phyloP scores from a whole-genome alignment of 2,113 vertebrate genomes.

The Excalfactoria chinensis region DNA sequence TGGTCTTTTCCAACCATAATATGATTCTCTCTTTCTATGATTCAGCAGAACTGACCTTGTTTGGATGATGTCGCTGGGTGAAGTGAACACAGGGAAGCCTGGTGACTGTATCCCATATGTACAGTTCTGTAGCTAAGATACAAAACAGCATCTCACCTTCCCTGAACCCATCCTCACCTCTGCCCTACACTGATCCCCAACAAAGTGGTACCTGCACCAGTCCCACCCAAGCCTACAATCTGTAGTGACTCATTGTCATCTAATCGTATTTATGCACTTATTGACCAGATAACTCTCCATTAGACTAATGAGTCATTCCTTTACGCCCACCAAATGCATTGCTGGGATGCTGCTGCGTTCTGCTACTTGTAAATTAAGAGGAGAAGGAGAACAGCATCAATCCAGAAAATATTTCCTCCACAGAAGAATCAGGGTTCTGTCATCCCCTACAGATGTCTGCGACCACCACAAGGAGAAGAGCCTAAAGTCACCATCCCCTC shows the following conservation, averaged over 20 bases:
- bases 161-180: background rate
- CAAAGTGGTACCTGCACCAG: conserved; percentile 52
- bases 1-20: too few relatives aligned
- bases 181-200: conserved; percentile 17
- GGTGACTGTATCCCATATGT: background rate
- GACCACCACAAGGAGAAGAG: background rate
- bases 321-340: conserved; percentile 10
- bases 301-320: conserved; percentile 55
- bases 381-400: background rate
- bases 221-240: conserved; percentile 34
- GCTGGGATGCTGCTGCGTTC: conserved; percentile 39
- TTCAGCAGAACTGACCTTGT: background rate
- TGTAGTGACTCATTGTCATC: conserved; percentile 57
- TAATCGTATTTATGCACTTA: conserved; percentile 53
- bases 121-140: background rate
- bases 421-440: background rate
- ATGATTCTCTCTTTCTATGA: too few relatives aligned
- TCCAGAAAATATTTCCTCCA: background rate
- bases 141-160: background rate
- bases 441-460: background rate
- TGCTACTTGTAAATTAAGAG: background rate
- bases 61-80: background rate
- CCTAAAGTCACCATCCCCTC: background rate
- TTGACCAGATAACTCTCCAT: conserved; percentile 64
- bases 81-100: background rate